Percentiles rank a stretch among this genome's conserved stretches.
phyloP scores from a whole-genome alignment of 2,888 invertebrate species.

The Trissolcus japonicus region DNA sequence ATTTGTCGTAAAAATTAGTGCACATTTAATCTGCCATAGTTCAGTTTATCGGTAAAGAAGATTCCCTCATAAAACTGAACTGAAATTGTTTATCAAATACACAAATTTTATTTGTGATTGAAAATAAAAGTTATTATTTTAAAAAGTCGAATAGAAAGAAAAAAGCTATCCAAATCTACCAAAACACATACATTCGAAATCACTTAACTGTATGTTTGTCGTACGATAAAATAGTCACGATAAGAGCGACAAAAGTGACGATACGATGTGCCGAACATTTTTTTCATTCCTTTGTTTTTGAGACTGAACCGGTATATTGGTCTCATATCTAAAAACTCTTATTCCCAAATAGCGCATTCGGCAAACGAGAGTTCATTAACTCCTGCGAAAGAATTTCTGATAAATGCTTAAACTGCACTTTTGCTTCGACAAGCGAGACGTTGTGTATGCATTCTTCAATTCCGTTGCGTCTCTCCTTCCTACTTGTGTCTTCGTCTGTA shows the following conservation, averaged over 20 bases:
- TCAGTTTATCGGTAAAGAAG: too few relatives aligned
- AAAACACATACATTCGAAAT: conserved; percentile 1
- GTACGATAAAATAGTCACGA: conserved; percentile 16
- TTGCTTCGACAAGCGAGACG: conserved; percentile 6
- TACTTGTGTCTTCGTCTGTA: conserved; percentile 25
- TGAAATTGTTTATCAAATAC: neutral
- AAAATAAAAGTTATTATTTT: neutral
- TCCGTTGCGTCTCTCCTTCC: conserved; percentile 16
- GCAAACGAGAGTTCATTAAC: conserved; percentile 42
- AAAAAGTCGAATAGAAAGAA: neutral
- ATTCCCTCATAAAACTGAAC: neutral
- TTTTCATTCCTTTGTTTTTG: conserved; percentile 21
- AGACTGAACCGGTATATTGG: neutral
- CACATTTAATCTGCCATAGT: too few relatives aligned
- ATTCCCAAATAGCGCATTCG: conserved; percentile 13
- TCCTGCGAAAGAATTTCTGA: conserved; percentile 15
- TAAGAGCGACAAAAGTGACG: conserved; percentile 31
- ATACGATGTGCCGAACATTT: conserved; percentile 11
- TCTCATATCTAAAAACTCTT: conserved; percentile 7
- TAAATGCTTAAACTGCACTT: conserved; percentile 27
- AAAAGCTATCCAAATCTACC: neutral
- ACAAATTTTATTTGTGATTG: neutral
- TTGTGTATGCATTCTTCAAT: conserved; percentile 19
- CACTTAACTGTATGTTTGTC: conserved; percentile 14
- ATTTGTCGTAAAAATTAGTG: too few relatives aligned